Base-by-base conservation (phyloP, 1,140 invertebrate species). In the Neomicropteryx cornuta region DNA sequence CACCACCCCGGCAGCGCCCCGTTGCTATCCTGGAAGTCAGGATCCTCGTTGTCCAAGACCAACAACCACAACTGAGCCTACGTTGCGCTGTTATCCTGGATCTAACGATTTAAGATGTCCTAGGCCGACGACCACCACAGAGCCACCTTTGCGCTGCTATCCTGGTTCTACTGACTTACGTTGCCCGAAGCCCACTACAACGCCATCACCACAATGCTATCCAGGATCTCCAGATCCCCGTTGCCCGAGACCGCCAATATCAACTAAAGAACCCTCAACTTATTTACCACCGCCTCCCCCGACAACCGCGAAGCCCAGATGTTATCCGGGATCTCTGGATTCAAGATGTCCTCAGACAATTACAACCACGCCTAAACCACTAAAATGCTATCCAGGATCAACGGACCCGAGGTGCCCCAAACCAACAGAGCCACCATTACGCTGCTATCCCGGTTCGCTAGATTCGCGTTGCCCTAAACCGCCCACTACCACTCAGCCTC, bases 281-380 rank as follows among this genome's bases (percentile, higher is more conserved):
- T 24, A 34, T 31, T 45, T 38, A 34, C 20, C 35, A 18, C 24
- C 40, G 33, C 46, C 51, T n/a, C 13, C 41, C 44, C 49, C 18
- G 27, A 52, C 52, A 3, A 44, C 40, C n/a, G 33, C 39, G 21
- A 22, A 18, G 14, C 52, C 55, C 28, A 35, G 38, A 6, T 66
- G 62, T 38, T 59, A 51, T 41, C 60, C 55, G 11, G 62, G 63
- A 29, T 52, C 50, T 21, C 49, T 45, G 4, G 60, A 68, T 51
- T 63, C 67, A 16, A 47, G 59, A 32, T 68, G 63, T 47, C 63
- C 65, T 14, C 45, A 49, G 27, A 43, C 52, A 18, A 55, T 52
- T 16, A 43, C 38, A 28, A 29, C 45, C 32, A 49, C 38, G 8
- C 43, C 46, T 5, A 46, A 49, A 11, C 42, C 39, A 23, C 44